Conservation (phyloP, 1,140 invertebrate genomes). For the Adelges cooleyi region DNA sequence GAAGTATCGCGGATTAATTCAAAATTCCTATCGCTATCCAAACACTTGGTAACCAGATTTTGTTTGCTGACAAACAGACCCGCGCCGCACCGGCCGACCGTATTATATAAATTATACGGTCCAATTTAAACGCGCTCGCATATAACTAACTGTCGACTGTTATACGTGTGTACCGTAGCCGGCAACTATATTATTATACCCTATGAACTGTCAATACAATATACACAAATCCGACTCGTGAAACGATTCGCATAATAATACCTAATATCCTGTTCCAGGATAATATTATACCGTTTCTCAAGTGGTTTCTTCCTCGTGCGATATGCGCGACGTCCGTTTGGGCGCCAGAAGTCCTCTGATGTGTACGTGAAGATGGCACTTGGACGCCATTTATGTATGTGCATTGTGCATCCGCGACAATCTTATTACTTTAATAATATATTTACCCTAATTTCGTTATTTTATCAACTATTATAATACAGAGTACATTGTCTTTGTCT, state of each 20-base stretch:
- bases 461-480: too few relatives aligned
- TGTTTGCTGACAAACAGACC: slow-evolving; percentile 25
- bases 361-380: too few relatives aligned
- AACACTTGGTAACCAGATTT: slow-evolving; percentile 29
- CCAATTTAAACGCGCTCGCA: slow-evolving; percentile 21
- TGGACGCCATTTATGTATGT: too few relatives aligned
- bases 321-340: background rate
- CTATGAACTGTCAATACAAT: background rate
- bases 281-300: slow-evolving; percentile 4
- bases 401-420: background rate
- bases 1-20: slow-evolving; percentile 26
- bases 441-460: too few relatives aligned
- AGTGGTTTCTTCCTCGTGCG: slow-evolving; percentile 19
- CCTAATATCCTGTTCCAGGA: slow-evolving; percentile 9
- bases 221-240: background rate
- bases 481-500: too few relatives aligned
- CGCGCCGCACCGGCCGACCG: too few relatives aligned
- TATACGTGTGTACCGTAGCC: background rate
- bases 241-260: slow-evolving; percentile 1
- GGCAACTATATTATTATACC: too few relatives aligned
- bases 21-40: slow-evolving; percentile 26
- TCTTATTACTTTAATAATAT: background rate
- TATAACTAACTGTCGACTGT: background rate
- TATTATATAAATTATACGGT: too few relatives aligned
- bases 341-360: too few relatives aligned